Evolutionary conservation across 2,113 vertebrate genomes (phyloP), one percentile per base, ranked within the genome.

Genomic region (Poicephalus gulielmi): DNA sequence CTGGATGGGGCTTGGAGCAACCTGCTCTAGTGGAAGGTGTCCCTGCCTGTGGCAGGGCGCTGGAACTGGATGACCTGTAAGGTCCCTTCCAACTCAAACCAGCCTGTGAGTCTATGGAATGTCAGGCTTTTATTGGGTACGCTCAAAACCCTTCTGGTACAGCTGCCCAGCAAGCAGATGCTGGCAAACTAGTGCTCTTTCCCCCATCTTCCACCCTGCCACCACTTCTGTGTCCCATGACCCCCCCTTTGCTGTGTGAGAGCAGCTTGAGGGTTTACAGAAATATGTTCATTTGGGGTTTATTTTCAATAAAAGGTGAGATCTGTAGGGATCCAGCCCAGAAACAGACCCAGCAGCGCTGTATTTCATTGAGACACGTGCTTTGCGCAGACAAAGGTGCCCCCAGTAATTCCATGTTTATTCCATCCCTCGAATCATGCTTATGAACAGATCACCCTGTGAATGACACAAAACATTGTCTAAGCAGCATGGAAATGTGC

Each of bases 381-480:
- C 55, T 81, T 24, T n/a, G 47, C 66, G 6, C 1, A 5, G 49
- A 28, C 10, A 2, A 55, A 63, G 64, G 15, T 47, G n/a, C 37
- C 37, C 19, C 44, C 43, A 12, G 41, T 39, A 66, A 71, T 50
- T 64, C 33, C 20, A 8, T 66, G 28, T 52, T 92, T 88, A 19
- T 60, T 60, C 41, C 66, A 18, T 31, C 60, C 52, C 46, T 79
- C 22, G 46, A 62, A 28, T 73, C 50, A 24, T 16, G 25, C 68
- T 78, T 37, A 60, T 10, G 30, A 67, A 57, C 46, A 49, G 77
- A 28, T n/a, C 31, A 13, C 44, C 52, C 23, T 1, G 0, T 11
- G 81, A 49, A 67, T 5, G 52, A 28, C 27, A 17, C 1, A 0
- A 17, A n/a, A 3, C 2, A 39, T 74, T 4, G 0, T 52, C 67